Percentiles rank a stretch among this genome's conserved stretches.
phyloP scores from a whole-genome alignment of 2,888 invertebrate genomes.

The Acanthacorydalis orientalis region DNA sequence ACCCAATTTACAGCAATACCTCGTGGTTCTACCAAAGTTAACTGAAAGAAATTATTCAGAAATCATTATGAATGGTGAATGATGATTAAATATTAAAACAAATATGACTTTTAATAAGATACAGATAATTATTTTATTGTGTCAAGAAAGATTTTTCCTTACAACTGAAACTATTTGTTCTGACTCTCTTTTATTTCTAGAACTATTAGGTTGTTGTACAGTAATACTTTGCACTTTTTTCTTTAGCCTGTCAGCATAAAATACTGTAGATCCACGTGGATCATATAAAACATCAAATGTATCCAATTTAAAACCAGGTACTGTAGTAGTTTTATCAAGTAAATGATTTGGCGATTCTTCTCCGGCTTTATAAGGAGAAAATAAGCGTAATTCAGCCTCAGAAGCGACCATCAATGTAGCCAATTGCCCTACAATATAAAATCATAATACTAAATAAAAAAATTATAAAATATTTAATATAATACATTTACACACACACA shows the following conservation, averaged over 20 bases:
- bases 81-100: no score
- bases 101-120: no score
- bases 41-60: slow-evolving; percentile 16
- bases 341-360: slow-evolving; percentile 24
- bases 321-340: slow-evolving; percentile 17
- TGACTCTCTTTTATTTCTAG: no score
- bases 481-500: background rate
- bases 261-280: slow-evolving; percentile 19
- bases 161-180: no score
- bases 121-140: no score
- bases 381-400: slow-evolving; percentile 39
- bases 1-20: slow-evolving; percentile 62
- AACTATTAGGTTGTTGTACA: slow-evolving; percentile 11
- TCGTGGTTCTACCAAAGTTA: slow-evolving; percentile 44
- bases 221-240: slow-evolving; percentile 25
- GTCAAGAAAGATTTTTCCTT: no score
- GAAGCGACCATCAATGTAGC: slow-evolving; percentile 48
- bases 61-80: background rate
- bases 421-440: background rate
- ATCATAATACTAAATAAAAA: no score
- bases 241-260: slow-evolving; percentile 30
- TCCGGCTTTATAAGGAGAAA: slow-evolving; percentile 43
- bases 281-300: slow-evolving; percentile 33
- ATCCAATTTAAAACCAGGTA: slow-evolving; percentile 32
- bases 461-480: background rate